Evolutionary conservation across 1,140 invertebrate genomes (phyloP).

Genomic region (Bactericera cockerelli): DNA sequence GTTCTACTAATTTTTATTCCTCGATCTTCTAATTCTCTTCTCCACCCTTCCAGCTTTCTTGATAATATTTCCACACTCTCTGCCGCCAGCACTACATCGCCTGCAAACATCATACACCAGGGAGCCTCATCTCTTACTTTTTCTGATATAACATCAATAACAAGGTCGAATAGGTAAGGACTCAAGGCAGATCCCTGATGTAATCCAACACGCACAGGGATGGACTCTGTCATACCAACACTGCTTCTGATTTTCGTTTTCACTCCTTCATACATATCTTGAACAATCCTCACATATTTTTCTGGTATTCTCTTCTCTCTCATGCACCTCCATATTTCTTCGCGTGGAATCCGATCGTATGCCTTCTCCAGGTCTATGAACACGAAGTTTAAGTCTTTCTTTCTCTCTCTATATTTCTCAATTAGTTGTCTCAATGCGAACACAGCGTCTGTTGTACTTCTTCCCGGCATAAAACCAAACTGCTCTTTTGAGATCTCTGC

Average conservation of each 20-base stretch:
- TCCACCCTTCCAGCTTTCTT: too few relatives aligned
- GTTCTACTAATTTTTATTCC: too few relatives aligned
- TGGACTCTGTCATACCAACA: background rate
- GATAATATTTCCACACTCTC: too few relatives aligned
- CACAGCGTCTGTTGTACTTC: background rate
- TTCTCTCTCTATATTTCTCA: background rate
- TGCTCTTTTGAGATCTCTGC: background rate
- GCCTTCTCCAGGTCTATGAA: slow-evolving; percentile 8
- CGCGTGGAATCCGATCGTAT: background rate
- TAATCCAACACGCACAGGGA: background rate
- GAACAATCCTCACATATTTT: slow-evolving; percentile 3
- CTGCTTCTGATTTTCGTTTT: background rate
- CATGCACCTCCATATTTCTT: slow-evolving; percentile 8
- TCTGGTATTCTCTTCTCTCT: background rate
- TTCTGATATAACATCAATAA: too few relatives aligned
- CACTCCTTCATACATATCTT: slow-evolving; percentile 1
- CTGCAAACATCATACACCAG: slow-evolving; percentile 6
- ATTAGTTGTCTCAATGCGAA: background rate
- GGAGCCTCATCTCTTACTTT: background rate
- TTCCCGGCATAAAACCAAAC: background rate
- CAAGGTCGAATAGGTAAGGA: background rate
- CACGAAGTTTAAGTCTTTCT: background rate
- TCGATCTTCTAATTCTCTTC: too few relatives aligned
- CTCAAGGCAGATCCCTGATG: background rate
- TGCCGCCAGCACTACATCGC: too few relatives aligned